A percentile compares a stretch with the other conserved stretches of the same genome.
These are phyloP conservation scores for Zaprionus camerounensis DNA, from an alignment of 1,140 invertebrate species.

Conservation along the genomic window DNA sequence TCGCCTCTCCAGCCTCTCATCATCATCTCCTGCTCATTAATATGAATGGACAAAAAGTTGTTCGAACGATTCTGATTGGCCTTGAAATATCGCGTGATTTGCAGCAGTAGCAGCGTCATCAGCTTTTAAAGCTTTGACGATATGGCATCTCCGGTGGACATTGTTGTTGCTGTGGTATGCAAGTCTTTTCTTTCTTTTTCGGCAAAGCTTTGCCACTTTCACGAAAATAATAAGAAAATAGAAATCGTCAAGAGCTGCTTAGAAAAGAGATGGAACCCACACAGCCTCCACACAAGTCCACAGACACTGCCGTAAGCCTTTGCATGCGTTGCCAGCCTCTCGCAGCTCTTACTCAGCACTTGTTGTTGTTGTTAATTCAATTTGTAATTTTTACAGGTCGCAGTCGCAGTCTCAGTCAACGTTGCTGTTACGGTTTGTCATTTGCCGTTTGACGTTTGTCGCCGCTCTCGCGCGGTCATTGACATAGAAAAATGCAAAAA, in stretches of 20 bases:
- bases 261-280: conserved; percentile 10
- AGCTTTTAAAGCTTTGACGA: conserved; percentile 12
- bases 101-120: neutral
- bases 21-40: conserved; percentile 40
- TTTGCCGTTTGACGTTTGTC: conserved; percentile 5
- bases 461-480: conserved; percentile 33
- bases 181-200: conserved; percentile 8
- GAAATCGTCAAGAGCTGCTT: conserved; percentile 37
- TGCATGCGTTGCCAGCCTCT: neutral
- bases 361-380: conserved; percentile 35
- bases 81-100: conserved; percentile 40
- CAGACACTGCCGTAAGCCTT: neutral
- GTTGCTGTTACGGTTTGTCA: conserved; percentile 11
- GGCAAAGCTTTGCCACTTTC: conserved; percentile 47
- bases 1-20: neutral
- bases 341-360: neutral
- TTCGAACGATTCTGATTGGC: conserved; percentile 32
- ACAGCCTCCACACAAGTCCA: neutral
- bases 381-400: conserved; percentile 33
- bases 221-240: conserved; percentile 21
- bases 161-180: conserved; percentile 5
- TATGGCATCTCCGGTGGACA: conserved; percentile 3
- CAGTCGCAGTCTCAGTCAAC: neutral
- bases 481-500: conserved; percentile 33
- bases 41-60: conserved; percentile 70